Base-by-base conservation (phyloP, 1,140 invertebrate species). In the Panagrolaimus sp. region DNA sequence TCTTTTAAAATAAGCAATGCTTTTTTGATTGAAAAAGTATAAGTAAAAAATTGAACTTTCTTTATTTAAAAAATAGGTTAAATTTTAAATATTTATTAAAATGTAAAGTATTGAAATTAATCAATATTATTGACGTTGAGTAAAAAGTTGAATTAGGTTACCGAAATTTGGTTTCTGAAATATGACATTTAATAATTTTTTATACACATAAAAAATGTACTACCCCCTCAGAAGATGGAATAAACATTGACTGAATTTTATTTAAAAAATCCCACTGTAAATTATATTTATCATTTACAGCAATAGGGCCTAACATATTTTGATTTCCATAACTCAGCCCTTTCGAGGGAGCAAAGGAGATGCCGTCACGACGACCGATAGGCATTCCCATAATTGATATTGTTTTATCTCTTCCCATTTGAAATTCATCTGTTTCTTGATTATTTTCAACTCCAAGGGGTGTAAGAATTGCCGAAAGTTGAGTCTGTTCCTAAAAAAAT, bases 261-360 rank as follows among this genome's bases (percentile, higher is more conserved):
- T 77, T 64, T 51, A 75, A 42, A 48, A 75, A 75, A 31, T 77
- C 75, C 74, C 74, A 75, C 16, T 74, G 71, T 11, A 75, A 62
- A 42, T 74, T 75, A 48, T 75, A 75, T 8, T 71, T 63, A 53
- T 75, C 74, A 45, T 75, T 77, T 9, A 75, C 75, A 16, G 74
- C 75, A 47, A 75, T 72, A 7, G 74, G 74, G 20, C 74, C 74
- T 61, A 69, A 74, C 74, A 75, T 70, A 47, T 75, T 64, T 45
- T 73, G 73, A 23, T 77, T 71, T 13, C 74, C 74, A 13, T 63
- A 61, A 46, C 66, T 74, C 5, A 75, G 8, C 1, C 74, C 74
- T 44, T 64, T 70, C 9, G 75, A 61, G 7, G 74, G 74, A 14
- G 74, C 69, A 5, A 75, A 42, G 9, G 45, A n/a, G n/a, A 75